These are phyloP conservation scores for Hemicordylus capensis DNA, from an alignment of 2,113 vertebrate genomes.

Conservation along the genomic window DNA sequence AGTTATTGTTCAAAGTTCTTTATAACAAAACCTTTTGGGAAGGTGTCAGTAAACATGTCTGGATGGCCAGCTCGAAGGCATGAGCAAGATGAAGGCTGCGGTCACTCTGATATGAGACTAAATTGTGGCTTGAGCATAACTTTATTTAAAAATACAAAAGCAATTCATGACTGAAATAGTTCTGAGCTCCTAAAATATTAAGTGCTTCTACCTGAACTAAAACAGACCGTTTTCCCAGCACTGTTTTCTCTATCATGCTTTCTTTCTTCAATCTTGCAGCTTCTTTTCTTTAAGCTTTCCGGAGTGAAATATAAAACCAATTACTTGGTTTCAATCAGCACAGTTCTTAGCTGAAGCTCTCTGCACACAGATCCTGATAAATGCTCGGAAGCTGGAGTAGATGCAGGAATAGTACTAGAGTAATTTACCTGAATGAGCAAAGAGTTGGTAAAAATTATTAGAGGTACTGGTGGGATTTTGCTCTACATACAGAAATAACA, in stretches of 20 bases:
- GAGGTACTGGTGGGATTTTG: not conserved
- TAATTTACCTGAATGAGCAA: not conserved
- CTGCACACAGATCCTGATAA: not conserved
- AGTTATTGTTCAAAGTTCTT: not conserved
- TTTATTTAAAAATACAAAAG: conserved; percentile 20
- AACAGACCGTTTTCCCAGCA: conserved; percentile 46
- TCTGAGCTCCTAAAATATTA: conserved; percentile 59
- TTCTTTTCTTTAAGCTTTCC: conserved; percentile 31
- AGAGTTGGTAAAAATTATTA: not conserved
- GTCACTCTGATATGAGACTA: not conserved
- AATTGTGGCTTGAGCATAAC: conserved; percentile 1
- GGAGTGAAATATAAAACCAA: conserved; percentile 20
- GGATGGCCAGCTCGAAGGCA: not conserved
- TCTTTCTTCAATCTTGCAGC: conserved; percentile 58
- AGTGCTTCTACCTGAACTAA: conserved; percentile 47
- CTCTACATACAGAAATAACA: too few relatives aligned
- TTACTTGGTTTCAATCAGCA: not conserved
- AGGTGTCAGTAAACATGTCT: not conserved
- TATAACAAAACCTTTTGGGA: not conserved
- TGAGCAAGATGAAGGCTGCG: not conserved
- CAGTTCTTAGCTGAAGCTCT: not conserved
- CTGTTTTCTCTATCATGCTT: conserved; percentile 36
- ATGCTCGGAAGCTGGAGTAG: not conserved
- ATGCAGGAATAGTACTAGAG: not conserved
- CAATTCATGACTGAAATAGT: conserved; percentile 49